Conservation (phyloP, 2,797 vertebrate genomes). For the Phoxinus dragarum region DNA sequence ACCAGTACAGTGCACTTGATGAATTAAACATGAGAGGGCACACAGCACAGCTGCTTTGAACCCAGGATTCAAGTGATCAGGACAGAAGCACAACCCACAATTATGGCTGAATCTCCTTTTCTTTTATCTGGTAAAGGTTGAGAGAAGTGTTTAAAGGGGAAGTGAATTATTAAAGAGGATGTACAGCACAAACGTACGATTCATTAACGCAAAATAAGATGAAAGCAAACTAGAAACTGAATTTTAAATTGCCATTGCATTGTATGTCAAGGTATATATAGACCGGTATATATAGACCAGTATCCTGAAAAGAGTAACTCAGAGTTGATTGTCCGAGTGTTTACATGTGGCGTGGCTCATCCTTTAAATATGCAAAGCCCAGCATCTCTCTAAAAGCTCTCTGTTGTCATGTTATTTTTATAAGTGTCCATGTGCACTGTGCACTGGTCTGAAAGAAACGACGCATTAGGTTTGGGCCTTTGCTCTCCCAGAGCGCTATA, state of each 20-base stretch:
- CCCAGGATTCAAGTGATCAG: not conserved
- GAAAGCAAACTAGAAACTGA: not conserved
- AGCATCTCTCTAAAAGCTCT: conserved; percentile 53
- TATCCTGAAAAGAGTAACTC: not conserved
- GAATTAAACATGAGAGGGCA: conserved; percentile 51
- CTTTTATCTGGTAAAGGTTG: not conserved
- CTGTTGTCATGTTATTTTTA: conserved; percentile 59
- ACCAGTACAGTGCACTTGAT: conserved; percentile 35
- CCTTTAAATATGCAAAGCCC: conserved; percentile 52
- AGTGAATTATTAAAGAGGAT: conserved; percentile 10
- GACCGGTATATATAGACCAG: not conserved
- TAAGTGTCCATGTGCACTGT: conserved; percentile 43
- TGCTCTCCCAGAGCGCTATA: conserved; percentile 30
- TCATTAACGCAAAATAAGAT: not conserved
- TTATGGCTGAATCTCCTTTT: not conserved
- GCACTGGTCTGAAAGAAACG: conserved; percentile 34
- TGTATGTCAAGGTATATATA: not conserved
- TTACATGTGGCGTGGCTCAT: conserved; percentile 31
- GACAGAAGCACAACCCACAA: not conserved
- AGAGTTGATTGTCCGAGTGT: conserved; percentile 10
- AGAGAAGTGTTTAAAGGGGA: conserved; percentile 10
- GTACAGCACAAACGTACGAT: not conserved
- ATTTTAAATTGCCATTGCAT: not conserved
- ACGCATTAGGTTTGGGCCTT: conserved; percentile 44
- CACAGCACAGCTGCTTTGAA: conserved; percentile 24